phyloP scores from a whole-genome alignment of 2,888 invertebrate species.

The Linnaemya tessellans region DNA sequence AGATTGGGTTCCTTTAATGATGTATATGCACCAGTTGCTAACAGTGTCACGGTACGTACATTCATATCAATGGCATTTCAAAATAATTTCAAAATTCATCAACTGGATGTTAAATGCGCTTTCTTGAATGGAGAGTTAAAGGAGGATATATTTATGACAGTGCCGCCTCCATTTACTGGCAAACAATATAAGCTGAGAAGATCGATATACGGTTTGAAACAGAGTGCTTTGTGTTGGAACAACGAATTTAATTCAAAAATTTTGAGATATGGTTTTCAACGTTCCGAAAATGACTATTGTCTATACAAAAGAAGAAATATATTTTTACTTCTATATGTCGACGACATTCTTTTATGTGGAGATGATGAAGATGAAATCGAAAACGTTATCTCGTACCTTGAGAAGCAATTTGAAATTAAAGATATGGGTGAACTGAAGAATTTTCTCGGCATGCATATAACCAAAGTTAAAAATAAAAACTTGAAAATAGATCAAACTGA shows the following conservation, averaged over 20 bases:
- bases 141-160: too few relatives aligned
- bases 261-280: conserved; percentile 24
- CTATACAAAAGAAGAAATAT: conserved; percentile 18
- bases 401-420: conserved; percentile 32
- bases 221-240: conserved; percentile 24
- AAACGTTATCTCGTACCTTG: background rate
- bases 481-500: conserved; percentile 28
- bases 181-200: conserved; percentile 13
- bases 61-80: conserved; percentile 37
- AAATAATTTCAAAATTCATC: too few relatives aligned
- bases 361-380: conserved; percentile 15
- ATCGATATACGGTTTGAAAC: too few relatives aligned
- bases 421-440: conserved; percentile 20
- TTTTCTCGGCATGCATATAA: conserved; percentile 20
- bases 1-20: background rate
- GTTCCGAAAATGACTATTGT: conserved; percentile 37
- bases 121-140: too few relatives aligned
- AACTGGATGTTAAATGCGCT: too few relatives aligned
- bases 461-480: background rate
- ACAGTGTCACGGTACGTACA: conserved; percentile 3
- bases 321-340: conserved; percentile 23
- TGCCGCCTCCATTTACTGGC: too few relatives aligned
- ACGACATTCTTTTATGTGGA: too few relatives aligned
- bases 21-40: conserved; percentile 22
- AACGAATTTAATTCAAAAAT: conserved; percentile 44